These are phyloP conservation scores for Metridium senile DNA, from an alignment of 92 coral and sea anemone genomes.

Conservation along the genomic window DNA sequence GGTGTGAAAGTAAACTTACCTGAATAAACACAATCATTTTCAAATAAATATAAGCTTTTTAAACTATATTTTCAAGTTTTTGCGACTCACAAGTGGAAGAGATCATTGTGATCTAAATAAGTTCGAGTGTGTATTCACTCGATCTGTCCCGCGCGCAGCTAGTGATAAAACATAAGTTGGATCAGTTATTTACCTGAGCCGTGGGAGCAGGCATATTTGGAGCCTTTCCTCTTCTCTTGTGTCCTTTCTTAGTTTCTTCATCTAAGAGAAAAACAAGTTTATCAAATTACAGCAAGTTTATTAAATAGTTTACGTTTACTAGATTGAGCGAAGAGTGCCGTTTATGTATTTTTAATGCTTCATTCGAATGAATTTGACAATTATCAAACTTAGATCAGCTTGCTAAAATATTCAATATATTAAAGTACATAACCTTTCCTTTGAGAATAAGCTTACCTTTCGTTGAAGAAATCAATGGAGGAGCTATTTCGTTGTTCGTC, in stretches of 20 bases:
- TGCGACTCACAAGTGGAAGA: neutral
- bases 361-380: neutral
- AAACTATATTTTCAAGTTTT: neutral
- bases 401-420: neutral
- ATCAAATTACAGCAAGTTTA: neutral
- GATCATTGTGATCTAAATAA: neutral
- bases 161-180: neutral
- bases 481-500: conserved; percentile 70
- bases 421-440: neutral
- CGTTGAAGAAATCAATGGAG: conserved; percentile 53
- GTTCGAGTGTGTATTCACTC: neutral
- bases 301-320: neutral
- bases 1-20: neutral
- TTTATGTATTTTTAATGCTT: conserved; percentile 50
- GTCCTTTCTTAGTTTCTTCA: conserved; percentile 71
- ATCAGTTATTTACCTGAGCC: conserved; percentile 37
- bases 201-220: conserved; percentile 58
- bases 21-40: neutral
- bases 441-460: conserved; percentile 37
- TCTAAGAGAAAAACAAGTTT: conserved; percentile 33
- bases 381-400: neutral
- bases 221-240: conserved; percentile 70
- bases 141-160: neutral
- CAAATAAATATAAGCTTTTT: neutral
- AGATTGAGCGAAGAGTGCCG: conserved; percentile 43